Evolutionary conservation across 2,888 invertebrate genomes (phyloP), one percentile per base, ranked within the genome.

Genomic region (Anarsia innoxiella): DNA sequence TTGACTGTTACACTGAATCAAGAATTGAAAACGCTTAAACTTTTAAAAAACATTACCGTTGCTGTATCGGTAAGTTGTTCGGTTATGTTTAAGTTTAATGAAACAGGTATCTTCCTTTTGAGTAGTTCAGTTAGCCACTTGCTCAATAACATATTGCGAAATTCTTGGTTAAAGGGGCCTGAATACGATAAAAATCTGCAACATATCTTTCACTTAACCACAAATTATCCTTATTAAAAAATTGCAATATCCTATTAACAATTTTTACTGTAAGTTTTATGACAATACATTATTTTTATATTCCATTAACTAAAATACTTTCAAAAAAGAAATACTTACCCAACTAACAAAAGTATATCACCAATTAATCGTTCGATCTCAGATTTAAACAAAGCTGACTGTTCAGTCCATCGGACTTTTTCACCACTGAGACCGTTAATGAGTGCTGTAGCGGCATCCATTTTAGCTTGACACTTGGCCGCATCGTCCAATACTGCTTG

Each of bases 91-190:
- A 96, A 73, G 56, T 90, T 91, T 54, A 89, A 82, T 1, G 95
- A 92, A 14, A 92, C 88, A 0, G 96, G 96, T 60, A 96, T 94
- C 64, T 90, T 90, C 36, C 89, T 84, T 30, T 71, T 77, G 1
- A 88, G 61, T 45, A 96, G 79, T 53, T 91, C 89, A 30, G 88
- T 86, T 8, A 89, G 78, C 94, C 95, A 95, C 34, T 75, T 85
- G 39, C 69, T 83, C 50, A 90, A 87, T 51, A 95, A 77, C 2
- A 88, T 59, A 9, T 57, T 66, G 23, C 96, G 86, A 71, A 91
- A 96, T 64, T 95, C 94, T 78, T 96, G 96, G 79, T 96, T 96
- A 63, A 96, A 96, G 0, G 96, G 95, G 1, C 96, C 96, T 9
- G 92, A 88, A 58, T 96, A 96, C 0, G 93, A 94, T 27, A 96